Evolutionary conservation across 2,888 invertebrate species (phyloP).

Genomic region (Tachystola acroxantha): DNA sequence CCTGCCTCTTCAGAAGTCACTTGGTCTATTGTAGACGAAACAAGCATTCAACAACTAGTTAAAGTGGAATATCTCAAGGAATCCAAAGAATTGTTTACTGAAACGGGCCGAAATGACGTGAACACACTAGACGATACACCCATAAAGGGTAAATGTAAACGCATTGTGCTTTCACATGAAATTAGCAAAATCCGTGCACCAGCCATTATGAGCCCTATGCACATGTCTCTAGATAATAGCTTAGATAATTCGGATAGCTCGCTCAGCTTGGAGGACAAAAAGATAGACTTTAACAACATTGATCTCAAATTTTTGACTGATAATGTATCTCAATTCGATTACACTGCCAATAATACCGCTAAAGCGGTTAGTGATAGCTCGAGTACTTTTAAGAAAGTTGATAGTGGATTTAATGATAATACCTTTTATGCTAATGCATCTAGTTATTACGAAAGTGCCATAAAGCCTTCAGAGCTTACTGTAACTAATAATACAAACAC

Average conservation of each 20-base stretch:
- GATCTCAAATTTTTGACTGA: conserved; percentile 72
- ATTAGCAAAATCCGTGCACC: conserved; percentile 64
- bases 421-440: conserved; percentile 62
- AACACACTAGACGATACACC: conserved; percentile 53
- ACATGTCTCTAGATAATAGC: conserved; percentile 66
- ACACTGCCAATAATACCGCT: conserved; percentile 32
- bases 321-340: conserved; percentile 48
- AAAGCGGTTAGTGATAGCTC: conserved; percentile 44
- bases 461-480: conserved; percentile 70
- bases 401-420: conserved; percentile 68
- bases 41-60: conserved; percentile 41
- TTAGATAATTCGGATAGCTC: conserved; percentile 54
- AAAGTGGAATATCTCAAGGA: conserved; percentile 34
- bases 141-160: conserved; percentile 50
- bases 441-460: conserved; percentile 72
- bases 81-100: conserved; percentile 41
- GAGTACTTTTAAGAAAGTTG: conserved; percentile 56
- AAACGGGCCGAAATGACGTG: conserved; percentile 26
- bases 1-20: conserved; percentile 14
- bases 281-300: conserved; percentile 65
- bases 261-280: conserved; percentile 56
- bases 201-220: conserved; percentile 36
- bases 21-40: conserved; percentile 54
- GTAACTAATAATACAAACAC: conserved; percentile 46
- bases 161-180: conserved; percentile 45